These are phyloP conservation scores for Trididemnum nubilum DNA, from an alignment of 23 tunicate genomes.

Conservation along the genomic window DNA sequence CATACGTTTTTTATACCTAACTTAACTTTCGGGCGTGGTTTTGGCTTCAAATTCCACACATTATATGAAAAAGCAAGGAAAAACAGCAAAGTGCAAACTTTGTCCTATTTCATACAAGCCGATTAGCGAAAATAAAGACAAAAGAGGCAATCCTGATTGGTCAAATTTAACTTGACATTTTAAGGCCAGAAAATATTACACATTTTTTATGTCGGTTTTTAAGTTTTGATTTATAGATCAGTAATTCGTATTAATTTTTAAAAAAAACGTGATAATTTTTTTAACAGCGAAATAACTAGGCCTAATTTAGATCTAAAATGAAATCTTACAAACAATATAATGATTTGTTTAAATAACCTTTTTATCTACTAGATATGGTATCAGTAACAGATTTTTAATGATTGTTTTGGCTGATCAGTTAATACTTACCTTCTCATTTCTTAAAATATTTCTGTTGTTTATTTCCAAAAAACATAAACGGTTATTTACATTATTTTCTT, in stretches of 20 bases:
- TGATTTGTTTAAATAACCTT: not conserved
- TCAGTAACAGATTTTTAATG: not conserved
- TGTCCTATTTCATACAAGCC: slow-evolving; percentile 6
- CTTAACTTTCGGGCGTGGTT: too few species aligned
- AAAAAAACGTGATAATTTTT: not conserved
- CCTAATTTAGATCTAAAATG: not conserved
- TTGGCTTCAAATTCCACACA: not conserved
- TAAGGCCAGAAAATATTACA: slow-evolving; percentile 4
- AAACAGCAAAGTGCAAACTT: slow-evolving; percentile 5
- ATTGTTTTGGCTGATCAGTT: not conserved
- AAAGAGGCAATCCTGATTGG: slow-evolving; percentile 12
- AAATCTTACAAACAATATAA: not conserved
- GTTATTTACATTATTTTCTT: too few species aligned
- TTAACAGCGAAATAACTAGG: not conserved
- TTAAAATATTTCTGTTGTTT: too few species aligned
- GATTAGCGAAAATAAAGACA: slow-evolving; percentile 5
- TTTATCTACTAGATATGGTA: not conserved
- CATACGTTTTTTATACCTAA: too few species aligned
- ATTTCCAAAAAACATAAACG: not conserved
- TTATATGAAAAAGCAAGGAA: slow-evolving; percentile 7
- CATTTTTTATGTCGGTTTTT: not conserved
- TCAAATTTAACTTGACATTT: slow-evolving; percentile 17
- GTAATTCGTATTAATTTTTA: not conserved
- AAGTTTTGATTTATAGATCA: not conserved
- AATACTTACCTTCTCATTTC: too few species aligned